A percentile compares a stretch with the other conserved stretches of the same genome.
Evolutionary conservation across 2,113 vertebrate species (phyloP).

Genomic region (Rousettus leschenaultii): DNA sequence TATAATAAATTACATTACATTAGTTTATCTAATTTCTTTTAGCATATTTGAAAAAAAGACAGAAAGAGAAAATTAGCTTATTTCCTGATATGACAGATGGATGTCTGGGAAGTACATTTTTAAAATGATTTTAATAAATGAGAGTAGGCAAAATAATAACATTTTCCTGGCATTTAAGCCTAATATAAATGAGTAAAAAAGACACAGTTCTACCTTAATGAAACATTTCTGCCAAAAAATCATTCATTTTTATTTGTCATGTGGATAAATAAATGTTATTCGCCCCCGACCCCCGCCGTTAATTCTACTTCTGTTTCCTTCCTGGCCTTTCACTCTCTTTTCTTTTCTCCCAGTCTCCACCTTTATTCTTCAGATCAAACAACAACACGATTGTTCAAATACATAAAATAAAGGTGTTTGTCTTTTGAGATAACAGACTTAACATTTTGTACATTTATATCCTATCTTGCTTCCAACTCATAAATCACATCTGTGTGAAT

Average conservation of each 20-base stretch:
- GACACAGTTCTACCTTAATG: slow-evolving; percentile 63
- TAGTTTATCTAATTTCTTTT: slow-evolving; percentile 47
- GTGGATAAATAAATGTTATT: slow-evolving; percentile 54
- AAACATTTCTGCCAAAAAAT: slow-evolving; percentile 69
- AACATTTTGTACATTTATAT: slow-evolving; percentile 11
- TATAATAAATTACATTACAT: slow-evolving; percentile 24
- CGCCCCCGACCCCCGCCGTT: not conserved
- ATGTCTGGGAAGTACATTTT: slow-evolving; percentile 68
- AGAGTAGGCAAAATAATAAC: slow-evolving; percentile 72
- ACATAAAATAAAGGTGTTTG: slow-evolving; percentile 28
- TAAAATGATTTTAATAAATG: slow-evolving; percentile 69
- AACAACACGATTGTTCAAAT: not conserved
- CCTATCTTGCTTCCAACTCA: slow-evolving; percentile 22
- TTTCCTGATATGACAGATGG: slow-evolving; percentile 69
- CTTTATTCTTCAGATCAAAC: slow-evolving; percentile 27
- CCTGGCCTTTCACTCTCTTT: not conserved
- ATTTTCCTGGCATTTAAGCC: slow-evolving; percentile 69
- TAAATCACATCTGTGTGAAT: slow-evolving; percentile 41
- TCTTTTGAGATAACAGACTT: slow-evolving; percentile 10
- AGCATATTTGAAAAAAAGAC: slow-evolving; percentile 23
- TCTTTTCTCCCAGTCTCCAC: not conserved
- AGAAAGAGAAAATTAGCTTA: slow-evolving; percentile 64
- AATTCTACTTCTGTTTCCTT: not conserved
- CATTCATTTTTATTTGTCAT: slow-evolving; percentile 66
- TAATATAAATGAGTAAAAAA: slow-evolving; percentile 67